Evolutionary conservation across 2,888 invertebrate genomes (phyloP).

Genomic region (Parnassius mnemosyne): DNA sequence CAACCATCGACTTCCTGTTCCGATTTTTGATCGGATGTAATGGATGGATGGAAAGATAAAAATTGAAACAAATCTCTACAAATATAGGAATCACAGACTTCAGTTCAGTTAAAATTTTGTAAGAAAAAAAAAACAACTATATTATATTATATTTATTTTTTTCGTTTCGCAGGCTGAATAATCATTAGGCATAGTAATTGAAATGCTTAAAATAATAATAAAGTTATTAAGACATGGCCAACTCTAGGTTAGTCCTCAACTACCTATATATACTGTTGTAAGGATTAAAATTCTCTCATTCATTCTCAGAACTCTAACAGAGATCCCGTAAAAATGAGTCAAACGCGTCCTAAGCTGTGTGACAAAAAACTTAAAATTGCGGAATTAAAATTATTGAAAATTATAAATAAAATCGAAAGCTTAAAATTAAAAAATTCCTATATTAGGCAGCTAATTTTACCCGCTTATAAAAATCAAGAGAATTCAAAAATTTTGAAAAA

Average conservation of each 20-base stretch:
- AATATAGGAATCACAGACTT: too few relatives aligned
- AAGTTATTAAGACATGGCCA: slow-evolving; percentile 17
- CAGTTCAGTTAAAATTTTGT: too few relatives aligned
- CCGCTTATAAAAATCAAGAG: slow-evolving; percentile 25
- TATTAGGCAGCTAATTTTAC: slow-evolving; percentile 46
- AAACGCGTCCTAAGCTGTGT: slow-evolving; percentile 44
- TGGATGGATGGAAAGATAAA: too few relatives aligned
- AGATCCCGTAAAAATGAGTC: slow-evolving; percentile 43
- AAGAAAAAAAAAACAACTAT: too few relatives aligned
- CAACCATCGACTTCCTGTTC: too few relatives aligned
- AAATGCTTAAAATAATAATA: neutral
- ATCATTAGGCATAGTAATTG: too few relatives aligned
- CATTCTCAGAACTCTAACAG: slow-evolving; percentile 23
- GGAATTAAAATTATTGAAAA: slow-evolving; percentile 59
- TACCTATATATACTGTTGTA: slow-evolving; percentile 52
- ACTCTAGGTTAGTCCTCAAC: slow-evolving; percentile 35
- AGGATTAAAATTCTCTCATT: slow-evolving; percentile 41
- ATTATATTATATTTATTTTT: too few relatives aligned
- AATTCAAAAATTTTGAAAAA: slow-evolving; percentile 16
- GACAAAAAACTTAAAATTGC: slow-evolving; percentile 63
- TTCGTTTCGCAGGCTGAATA: too few relatives aligned
- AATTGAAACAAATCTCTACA: too few relatives aligned
- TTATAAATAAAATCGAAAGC: slow-evolving; percentile 57
- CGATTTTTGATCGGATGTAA: too few relatives aligned
- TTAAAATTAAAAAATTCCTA: slow-evolving; percentile 51